phyloP scores from a whole-genome alignment of 2,888 invertebrate genomes.

The Oxyteleia sp. region DNA sequence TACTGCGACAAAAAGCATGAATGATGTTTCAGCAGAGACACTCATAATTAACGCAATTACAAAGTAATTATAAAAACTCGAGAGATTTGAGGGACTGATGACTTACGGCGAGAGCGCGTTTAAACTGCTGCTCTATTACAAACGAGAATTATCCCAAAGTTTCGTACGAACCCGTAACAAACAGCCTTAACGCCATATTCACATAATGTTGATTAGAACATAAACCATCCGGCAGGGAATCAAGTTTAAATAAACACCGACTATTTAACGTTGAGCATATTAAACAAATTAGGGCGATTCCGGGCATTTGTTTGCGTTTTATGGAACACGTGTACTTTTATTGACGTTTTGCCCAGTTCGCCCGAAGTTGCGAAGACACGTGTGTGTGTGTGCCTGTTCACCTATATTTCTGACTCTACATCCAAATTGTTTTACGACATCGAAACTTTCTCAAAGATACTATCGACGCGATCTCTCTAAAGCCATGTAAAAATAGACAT shows the following conservation, averaged over 20 bases:
- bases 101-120: neutral
- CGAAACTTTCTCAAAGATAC: conserved; percentile 28
- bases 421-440: conserved; percentile 33
- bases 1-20: neutral
- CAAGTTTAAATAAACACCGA: conserved; percentile 44
- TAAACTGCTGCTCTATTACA: conserved; percentile 7
- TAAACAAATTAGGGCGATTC: conserved; percentile 28
- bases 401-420: neutral
- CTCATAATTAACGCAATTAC: conserved; percentile 9
- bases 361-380: conserved; percentile 7
- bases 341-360: conserved; percentile 25
- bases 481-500: too few species aligned
- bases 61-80: conserved; percentile 25
- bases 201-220: conserved; percentile 38
- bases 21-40: neutral
- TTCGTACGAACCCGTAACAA: conserved; percentile 29
- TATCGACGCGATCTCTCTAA: conserved; percentile 1
- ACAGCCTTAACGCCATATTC: conserved; percentile 42
- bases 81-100: neutral
- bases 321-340: conserved; percentile 17
- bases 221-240: conserved; percentile 14
- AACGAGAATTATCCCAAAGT: conserved; percentile 23
- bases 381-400: neutral
- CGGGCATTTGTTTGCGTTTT: neutral
- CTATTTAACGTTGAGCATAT: conserved; percentile 39